A percentile compares a stretch with the other conserved stretches of the same genome.
These are phyloP conservation scores for Lichenostomus cassidix DNA, from an alignment of 2,113 vertebrate genomes.

Conservation along the genomic window DNA sequence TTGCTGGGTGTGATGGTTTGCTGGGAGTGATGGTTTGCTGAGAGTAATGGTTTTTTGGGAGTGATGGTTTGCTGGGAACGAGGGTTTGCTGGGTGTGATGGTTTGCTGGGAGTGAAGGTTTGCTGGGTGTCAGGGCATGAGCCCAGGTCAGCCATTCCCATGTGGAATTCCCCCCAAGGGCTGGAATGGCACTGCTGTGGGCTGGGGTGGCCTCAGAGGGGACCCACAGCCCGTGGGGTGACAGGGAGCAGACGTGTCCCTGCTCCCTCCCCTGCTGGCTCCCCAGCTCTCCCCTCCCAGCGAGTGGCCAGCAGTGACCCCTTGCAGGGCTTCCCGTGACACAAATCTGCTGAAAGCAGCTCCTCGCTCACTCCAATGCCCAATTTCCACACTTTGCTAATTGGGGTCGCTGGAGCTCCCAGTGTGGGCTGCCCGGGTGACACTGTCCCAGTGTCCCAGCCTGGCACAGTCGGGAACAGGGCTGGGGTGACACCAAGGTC, in stretches of 20 bases:
- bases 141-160: background rate
- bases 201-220: background rate
- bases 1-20: rapidly evolving
- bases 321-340: background rate
- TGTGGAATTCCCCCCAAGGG: rapidly evolving
- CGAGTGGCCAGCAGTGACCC: rapidly evolving
- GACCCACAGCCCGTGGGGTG: background rate
- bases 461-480: background rate
- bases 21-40: rapidly evolving
- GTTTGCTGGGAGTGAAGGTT: background rate
- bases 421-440: background rate
- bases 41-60: too few relatives aligned
- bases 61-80: too few relatives aligned
- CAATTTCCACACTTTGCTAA: background rate
- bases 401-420: background rate
- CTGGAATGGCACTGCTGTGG: rapidly evolving
- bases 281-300: rapidly evolving
- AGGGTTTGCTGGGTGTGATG: rapidly evolving
- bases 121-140: rapidly evolving
- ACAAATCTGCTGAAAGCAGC: background rate
- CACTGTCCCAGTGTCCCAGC: background rate
- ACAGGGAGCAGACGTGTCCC: rapidly evolving
- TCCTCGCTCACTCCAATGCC: background rate
- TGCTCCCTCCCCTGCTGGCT: background rate
- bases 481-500: background rate